Evolutionary conservation across 1,140 invertebrate species (phyloP).

Genomic region (Babylonia areolata): DNA sequence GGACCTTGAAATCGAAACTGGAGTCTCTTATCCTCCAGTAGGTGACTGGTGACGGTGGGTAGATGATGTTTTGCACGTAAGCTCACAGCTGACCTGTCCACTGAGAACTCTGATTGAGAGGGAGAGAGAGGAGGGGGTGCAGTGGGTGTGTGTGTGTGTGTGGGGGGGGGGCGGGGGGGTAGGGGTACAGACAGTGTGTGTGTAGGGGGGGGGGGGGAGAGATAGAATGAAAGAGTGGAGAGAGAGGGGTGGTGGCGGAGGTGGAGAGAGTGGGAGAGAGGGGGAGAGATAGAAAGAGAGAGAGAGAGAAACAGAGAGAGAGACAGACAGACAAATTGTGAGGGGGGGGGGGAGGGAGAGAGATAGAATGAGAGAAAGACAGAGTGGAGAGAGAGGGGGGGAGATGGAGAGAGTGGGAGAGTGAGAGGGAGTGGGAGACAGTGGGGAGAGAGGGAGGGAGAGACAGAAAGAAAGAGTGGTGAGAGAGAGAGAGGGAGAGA

Average conservation of each 20-base stretch:
- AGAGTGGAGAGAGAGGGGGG: too few species aligned
- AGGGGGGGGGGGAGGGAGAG: too few species aligned
- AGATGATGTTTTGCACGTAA: constrained; percentile 15
- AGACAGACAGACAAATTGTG: too few species aligned
- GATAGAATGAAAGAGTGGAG: not conserved
- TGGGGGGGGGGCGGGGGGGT: not conserved
- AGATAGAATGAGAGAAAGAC: too few species aligned
- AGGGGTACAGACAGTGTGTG: too few species aligned
- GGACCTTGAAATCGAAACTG: constrained; percentile 4
- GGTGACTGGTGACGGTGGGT: too few species aligned
- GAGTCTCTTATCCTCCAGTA: not conserved
- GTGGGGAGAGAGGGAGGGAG: not conserved
- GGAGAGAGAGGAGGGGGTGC: not conserved
- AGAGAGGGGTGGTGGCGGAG: not conserved
- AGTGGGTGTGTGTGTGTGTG: not conserved
- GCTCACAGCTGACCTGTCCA: not conserved
- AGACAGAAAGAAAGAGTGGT: not conserved
- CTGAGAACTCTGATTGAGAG: not conserved
- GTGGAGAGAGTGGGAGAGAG: not conserved
- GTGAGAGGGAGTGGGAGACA: not conserved
- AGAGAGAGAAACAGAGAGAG: too few species aligned
- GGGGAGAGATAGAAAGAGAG: not conserved
- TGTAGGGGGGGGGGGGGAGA: too few species aligned
- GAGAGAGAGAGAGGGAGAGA: not conserved
- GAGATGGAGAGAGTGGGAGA: too few species aligned